phyloP scores from a whole-genome alignment of 2,888 invertebrate genomes.

The Plagodis dolabraria region DNA sequence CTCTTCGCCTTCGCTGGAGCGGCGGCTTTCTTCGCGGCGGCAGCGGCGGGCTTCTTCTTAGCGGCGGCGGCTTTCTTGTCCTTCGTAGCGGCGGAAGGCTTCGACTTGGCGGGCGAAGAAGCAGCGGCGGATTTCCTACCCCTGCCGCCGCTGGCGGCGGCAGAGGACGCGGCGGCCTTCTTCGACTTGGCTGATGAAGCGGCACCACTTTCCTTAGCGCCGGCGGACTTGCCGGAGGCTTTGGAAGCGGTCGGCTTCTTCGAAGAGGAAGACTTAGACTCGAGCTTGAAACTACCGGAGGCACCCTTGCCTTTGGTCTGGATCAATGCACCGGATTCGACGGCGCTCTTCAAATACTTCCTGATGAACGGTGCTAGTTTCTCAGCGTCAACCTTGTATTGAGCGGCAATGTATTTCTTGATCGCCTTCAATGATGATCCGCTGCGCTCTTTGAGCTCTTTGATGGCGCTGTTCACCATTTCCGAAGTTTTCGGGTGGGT shows the following conservation, averaged over 20 bases:
- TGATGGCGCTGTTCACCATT: slow-evolving; percentile 86
- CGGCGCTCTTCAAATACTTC: slow-evolving; percentile 81
- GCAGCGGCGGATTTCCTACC: slow-evolving; percentile 49
- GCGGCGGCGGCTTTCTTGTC: slow-evolving; percentile 13
- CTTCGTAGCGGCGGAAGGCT: slow-evolving; percentile 22
- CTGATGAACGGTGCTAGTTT: slow-evolving; percentile 85
- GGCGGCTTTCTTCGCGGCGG: slow-evolving; percentile 3
- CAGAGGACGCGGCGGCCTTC: slow-evolving; percentile 34
- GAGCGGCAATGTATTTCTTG: slow-evolving; percentile 86
- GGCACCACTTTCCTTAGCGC: slow-evolving; percentile 41
- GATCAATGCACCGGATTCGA: slow-evolving; percentile 79
- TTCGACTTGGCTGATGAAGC: slow-evolving; percentile 35
- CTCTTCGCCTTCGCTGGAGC: background rate
- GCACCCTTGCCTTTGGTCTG: slow-evolving; percentile 85
- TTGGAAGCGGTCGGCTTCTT: slow-evolving; percentile 34
- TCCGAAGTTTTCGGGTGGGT: slow-evolving; percentile 54
- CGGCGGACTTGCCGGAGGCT: slow-evolving; percentile 32
- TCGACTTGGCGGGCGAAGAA: slow-evolving; percentile 39
- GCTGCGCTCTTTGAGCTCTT: slow-evolving; percentile 79
- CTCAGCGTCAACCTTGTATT: slow-evolving; percentile 85
- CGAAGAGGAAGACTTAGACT: slow-evolving; percentile 15
- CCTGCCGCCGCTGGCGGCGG: slow-evolving; percentile 43
- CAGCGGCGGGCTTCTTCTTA: slow-evolving; percentile 16
- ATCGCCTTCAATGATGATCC: slow-evolving; percentile 85
- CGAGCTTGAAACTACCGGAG: slow-evolving; percentile 53